These are phyloP conservation scores for Holacanthella duospinosa DNA, from an alignment of 2,888 invertebrate species.

Conservation along the genomic window DNA sequence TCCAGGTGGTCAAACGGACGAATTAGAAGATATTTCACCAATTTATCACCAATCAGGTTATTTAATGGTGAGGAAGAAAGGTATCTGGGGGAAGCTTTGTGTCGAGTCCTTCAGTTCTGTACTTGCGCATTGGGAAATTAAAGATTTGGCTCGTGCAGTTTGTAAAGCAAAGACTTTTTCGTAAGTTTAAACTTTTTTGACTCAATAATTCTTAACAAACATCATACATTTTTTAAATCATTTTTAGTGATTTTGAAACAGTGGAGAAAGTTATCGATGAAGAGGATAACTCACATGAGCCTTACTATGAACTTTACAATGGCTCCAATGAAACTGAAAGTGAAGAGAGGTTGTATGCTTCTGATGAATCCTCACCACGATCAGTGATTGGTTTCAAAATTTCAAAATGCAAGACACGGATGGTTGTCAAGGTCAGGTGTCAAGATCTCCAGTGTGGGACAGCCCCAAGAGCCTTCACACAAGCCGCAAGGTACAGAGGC, in stretches of 20 bases:
- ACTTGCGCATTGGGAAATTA: slow-evolving; percentile 53
- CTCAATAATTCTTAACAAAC: neutral
- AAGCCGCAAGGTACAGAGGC: slow-evolving; percentile 35
- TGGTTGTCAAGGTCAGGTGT: slow-evolving; percentile 58
- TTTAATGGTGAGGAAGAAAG: slow-evolving; percentile 62
- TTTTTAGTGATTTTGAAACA: slow-evolving; percentile 30
- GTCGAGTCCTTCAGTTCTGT: slow-evolving; percentile 56
- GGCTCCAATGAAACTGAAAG: slow-evolving; percentile 19
- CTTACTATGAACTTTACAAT: slow-evolving; percentile 34
- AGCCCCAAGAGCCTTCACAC: slow-evolving; percentile 26
- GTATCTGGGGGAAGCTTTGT: slow-evolving; percentile 67
- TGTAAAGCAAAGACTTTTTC: slow-evolving; percentile 65
- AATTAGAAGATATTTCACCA: slow-evolving; percentile 41
- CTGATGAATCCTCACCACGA: slow-evolving; percentile 41
- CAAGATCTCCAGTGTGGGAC: slow-evolving; percentile 57
- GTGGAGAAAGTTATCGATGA: slow-evolving; percentile 32
- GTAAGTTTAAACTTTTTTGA: slow-evolving; percentile 44
- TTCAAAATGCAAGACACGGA: slow-evolving; percentile 52
- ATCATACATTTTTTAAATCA: neutral
- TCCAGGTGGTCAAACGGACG: slow-evolving; percentile 48
- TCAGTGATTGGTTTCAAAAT: slow-evolving; percentile 56
- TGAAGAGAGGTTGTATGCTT: slow-evolving; percentile 15
- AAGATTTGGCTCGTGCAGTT: slow-evolving; percentile 62
- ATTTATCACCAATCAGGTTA: slow-evolving; percentile 46
- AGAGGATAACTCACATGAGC: slow-evolving; percentile 16